phyloP scores from a whole-genome alignment of 1,140 invertebrate genomes.

The Eueides isabella region DNA sequence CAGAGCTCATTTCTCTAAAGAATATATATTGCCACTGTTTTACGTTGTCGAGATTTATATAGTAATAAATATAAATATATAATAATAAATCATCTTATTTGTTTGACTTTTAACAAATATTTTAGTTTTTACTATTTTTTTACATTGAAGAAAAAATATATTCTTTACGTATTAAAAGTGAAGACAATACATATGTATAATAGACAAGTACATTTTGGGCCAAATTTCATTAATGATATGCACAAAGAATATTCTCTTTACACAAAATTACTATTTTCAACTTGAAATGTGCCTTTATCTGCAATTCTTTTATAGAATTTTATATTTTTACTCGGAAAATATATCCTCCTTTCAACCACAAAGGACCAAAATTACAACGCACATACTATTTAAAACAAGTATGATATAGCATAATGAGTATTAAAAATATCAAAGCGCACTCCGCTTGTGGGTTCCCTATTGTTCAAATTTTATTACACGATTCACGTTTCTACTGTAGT shows the following conservation, averaged over 20 bases:
- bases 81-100: too few species aligned
- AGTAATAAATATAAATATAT: too few species aligned
- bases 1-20: too few species aligned
- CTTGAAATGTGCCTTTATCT: neutral
- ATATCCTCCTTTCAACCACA: neutral
- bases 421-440: slow-evolving; percentile 24
- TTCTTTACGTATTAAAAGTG: too few species aligned
- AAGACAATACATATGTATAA: too few species aligned
- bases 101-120: neutral
- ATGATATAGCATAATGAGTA: slow-evolving; percentile 10
- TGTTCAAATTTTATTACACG: slow-evolving; percentile 20
- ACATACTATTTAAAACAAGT: slow-evolving; percentile 9
- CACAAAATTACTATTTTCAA: neutral
- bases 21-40: too few species aligned
- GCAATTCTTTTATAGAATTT: slow-evolving; percentile 15
- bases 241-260: neutral
- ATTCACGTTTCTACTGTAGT: slow-evolving; percentile 19
- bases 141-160: too few species aligned
- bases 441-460: neutral
- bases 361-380: slow-evolving; percentile 1
- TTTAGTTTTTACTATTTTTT: neutral
- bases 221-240: neutral
- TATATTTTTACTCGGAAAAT: slow-evolving; percentile 1
- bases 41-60: too few species aligned
- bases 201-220: neutral